Evolutionary conservation across 2,113 vertebrate species (phyloP).

Genomic region (Microcebus griseorufus): DNA sequence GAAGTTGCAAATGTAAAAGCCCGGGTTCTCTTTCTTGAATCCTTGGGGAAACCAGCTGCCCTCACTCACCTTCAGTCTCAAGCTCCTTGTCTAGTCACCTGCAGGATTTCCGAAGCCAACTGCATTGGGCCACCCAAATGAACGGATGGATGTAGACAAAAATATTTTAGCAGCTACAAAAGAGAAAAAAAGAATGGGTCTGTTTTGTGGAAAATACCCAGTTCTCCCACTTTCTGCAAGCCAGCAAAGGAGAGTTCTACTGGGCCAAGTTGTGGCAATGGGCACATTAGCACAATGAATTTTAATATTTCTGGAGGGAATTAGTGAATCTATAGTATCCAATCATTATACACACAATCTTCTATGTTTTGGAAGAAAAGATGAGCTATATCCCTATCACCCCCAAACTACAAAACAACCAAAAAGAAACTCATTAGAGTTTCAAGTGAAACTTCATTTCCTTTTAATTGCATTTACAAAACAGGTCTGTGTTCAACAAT

Average conservation of each 20-base stretch:
- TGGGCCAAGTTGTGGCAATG: not conserved
- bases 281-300: not conserved
- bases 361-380: not conserved
- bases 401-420: not conserved
- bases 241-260: not conserved
- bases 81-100: not conserved
- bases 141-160: conserved; percentile 37
- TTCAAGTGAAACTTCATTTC: conserved; percentile 50
- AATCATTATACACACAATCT: not conserved
- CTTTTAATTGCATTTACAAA: conserved; percentile 14
- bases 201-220: conserved; percentile 13
- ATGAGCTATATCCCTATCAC: not conserved
- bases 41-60: not conserved
- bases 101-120: conserved; percentile 9
- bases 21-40: conserved; percentile 39
- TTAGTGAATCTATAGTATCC: not conserved
- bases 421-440: not conserved
- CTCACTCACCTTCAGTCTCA: conserved; percentile 2
- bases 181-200: not conserved
- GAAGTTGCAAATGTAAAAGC: conserved; percentile 4
- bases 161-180: not conserved
- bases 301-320: conserved; percentile 1
- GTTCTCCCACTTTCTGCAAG: not conserved
- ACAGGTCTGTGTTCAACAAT: not conserved
- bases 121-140: not conserved